A percentile compares a stretch with the other conserved stretches of the same genome.
phyloP scores from a whole-genome alignment of 2,888 invertebrate species.

The Eucriotettix oculatus region DNA sequence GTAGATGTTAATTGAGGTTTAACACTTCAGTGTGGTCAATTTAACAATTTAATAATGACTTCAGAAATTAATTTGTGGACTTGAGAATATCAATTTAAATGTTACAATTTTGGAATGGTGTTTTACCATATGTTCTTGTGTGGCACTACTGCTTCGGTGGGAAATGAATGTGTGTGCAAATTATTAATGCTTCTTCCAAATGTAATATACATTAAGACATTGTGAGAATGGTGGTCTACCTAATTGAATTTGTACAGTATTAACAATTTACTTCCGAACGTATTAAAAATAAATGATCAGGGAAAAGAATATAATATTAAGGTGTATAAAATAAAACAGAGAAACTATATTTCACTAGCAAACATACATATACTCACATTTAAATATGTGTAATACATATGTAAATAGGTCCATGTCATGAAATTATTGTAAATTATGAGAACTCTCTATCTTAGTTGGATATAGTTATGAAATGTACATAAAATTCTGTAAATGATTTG shows the following conservation, averaged over 20 bases:
- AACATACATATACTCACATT: neutral
- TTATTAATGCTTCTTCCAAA: neutral
- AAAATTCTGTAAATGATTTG: neutral
- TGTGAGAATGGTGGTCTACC: neutral
- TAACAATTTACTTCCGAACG: slow-evolving; percentile 2
- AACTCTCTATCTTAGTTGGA: neutral
- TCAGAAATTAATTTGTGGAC: no score
- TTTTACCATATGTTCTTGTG: neutral
- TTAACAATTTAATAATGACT: no score
- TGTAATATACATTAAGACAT: neutral
- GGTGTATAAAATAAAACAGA: neutral
- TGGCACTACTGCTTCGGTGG: neutral
- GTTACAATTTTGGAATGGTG: neutral
- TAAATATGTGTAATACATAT: neutral
- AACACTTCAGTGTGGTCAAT: no score
- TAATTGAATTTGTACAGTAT: slow-evolving; percentile 2
- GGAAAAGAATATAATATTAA: slow-evolving; percentile 4
- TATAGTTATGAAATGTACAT: neutral
- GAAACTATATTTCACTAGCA: neutral
- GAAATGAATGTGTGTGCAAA: neutral
- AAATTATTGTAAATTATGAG: no score
- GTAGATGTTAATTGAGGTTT: no score
- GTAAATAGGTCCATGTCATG: no score
- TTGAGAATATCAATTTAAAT: neutral
- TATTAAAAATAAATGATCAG: slow-evolving; percentile 5